These are phyloP conservation scores for Serripes groenlandicus DNA, from an alignment of 2,888 invertebrate genomes.

Conservation along the genomic window DNA sequence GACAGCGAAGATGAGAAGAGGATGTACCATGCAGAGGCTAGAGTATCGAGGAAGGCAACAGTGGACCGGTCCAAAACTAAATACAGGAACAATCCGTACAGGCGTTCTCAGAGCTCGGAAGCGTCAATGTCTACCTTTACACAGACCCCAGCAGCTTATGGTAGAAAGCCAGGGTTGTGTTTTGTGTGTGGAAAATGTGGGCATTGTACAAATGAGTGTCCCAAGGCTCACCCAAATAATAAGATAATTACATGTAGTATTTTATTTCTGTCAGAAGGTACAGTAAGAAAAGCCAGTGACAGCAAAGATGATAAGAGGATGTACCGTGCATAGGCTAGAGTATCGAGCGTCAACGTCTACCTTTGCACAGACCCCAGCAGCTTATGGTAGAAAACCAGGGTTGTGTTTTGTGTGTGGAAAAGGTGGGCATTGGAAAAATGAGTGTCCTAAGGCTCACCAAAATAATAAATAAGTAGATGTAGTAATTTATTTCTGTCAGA, in stretches of 20 bases:
- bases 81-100: not conserved
- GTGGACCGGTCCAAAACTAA: not conserved
- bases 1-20: not conserved
- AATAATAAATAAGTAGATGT: constrained; percentile 13
- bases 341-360: not conserved
- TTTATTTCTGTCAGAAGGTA: not conserved
- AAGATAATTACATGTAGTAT: not conserved
- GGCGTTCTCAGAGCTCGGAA: not conserved
- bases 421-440: not conserved
- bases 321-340: not conserved
- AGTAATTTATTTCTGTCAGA: not conserved
- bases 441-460: not conserved
- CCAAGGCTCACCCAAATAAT: not conserved
- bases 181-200: constrained; percentile 4
- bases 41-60: not conserved
- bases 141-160: not conserved
- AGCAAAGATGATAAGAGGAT: not conserved
- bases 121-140: not conserved
- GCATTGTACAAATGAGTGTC: constrained; percentile 5
- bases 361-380: not conserved
- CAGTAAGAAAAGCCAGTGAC: not conserved
- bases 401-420: constrained; percentile 9
- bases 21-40: not conserved
- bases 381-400: not conserved
- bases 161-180: not conserved